Conservation (phyloP, 2,797 vertebrate species). For the Melanotaenia maccullochi region DNA sequence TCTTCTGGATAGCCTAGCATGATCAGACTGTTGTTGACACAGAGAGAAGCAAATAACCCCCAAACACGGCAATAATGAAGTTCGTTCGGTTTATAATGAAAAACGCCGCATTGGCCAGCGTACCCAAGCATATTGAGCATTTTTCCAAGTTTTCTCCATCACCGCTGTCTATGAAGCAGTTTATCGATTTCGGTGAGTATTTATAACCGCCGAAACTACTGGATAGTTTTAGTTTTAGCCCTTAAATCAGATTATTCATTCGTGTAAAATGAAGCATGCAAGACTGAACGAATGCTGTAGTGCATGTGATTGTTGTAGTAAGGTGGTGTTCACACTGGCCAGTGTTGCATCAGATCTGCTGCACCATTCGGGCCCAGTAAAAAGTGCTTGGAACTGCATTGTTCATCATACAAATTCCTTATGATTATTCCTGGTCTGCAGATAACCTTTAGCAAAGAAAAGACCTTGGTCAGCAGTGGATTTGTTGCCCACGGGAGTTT, state of each 20-base stretch:
- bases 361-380: conserved; percentile 5
- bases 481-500: background rate
- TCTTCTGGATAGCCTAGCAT: too few relatives aligned
- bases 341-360: conserved; percentile 65
- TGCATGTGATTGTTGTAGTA: background rate
- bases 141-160: conserved; percentile 98
- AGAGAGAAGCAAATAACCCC: fast-evolving
- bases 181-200: conserved; percentile 92
- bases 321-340: conserved; percentile 6
- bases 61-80: conserved; percentile 82
- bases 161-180: conserved; percentile 96
- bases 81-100: conserved; percentile 90
- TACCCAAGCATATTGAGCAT: conserved; percentile 92
- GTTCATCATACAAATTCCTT: background rate
- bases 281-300: background rate
- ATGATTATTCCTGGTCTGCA: background rate
- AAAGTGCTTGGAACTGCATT: background rate
- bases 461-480: background rate
- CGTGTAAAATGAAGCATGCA: background rate
- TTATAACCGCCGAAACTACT: background rate
- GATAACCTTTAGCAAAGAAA: background rate
- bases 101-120: conserved; percentile 87
- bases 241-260: background rate
- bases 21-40: background rate
- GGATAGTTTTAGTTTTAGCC: background rate